These are phyloP conservation scores for Amblyopsis hoosieri DNA, from an alignment of 2,797 vertebrate species.

Conservation along the genomic window DNA sequence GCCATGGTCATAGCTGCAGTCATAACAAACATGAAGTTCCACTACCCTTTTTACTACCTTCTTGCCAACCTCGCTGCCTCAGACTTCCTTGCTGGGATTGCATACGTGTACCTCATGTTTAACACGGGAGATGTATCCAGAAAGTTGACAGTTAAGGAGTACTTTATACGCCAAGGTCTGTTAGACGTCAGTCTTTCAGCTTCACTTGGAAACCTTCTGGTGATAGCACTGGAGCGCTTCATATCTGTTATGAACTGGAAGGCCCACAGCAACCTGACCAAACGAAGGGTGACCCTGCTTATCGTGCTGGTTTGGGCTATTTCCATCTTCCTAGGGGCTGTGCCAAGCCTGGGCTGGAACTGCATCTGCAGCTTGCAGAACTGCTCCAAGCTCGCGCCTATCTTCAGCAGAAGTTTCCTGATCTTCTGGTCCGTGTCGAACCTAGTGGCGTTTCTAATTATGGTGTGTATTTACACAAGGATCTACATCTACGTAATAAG, in stretches of 20 bases:
- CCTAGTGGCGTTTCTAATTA: conserved; percentile 89
- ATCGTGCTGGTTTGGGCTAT: conserved; percentile 90
- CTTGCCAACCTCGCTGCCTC: conserved; percentile 93
- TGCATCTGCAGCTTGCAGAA: conserved; percentile 87
- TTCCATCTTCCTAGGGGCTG: conserved; percentile 92
- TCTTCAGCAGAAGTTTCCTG: conserved; percentile 95
- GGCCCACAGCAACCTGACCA: conserved; percentile 93
- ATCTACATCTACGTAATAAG: conserved; percentile 94
- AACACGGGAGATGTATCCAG: conserved; percentile 87
- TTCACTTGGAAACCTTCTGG: conserved; percentile 90
- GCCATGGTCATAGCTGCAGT: conserved; percentile 92
- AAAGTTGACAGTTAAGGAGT: conserved; percentile 84
- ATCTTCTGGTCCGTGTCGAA: conserved; percentile 94
- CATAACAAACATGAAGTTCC: conserved; percentile 92
- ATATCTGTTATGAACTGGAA: conserved; percentile 93
- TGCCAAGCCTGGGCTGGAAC: conserved; percentile 96
- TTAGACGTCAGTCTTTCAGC: conserved; percentile 93
- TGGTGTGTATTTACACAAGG: conserved; percentile 90
- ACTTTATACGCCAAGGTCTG: conserved; percentile 94
- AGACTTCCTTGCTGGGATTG: conserved; percentile 95
- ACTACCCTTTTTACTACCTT: conserved; percentile 97
- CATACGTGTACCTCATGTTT: conserved; percentile 97
- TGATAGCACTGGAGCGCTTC: conserved; percentile 95
- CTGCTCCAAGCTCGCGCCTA: conserved; percentile 91
- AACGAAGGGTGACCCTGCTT: conserved; percentile 90